Base-by-base conservation (phyloP, 2,113 vertebrate genomes). In the Plestiodon gilberti region DNA sequence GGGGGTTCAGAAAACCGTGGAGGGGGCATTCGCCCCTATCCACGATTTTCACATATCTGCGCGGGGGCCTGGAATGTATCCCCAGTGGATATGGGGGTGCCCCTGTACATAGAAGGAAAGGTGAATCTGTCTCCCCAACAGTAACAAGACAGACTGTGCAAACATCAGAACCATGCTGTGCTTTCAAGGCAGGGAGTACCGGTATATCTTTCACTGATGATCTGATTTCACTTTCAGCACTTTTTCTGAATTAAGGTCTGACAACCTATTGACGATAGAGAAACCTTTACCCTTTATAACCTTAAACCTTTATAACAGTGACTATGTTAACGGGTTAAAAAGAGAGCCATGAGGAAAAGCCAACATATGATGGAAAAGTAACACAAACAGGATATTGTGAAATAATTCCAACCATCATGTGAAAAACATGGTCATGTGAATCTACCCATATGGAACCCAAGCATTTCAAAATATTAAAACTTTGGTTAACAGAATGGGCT, bases 331-430 rank as follows among this genome's bases (percentile, higher is more conserved):
- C 33, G 28, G 9, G 25, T 2, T 69, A 15, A 57, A 59, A 82
- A 55, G 11, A 57, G 7, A 28, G 62, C 48, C 38, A 69, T n/a
- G 28, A 55, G 17, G n/a, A 35, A 59, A 33, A 23, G 3, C 55
- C 77, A 61, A 57, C 18, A 64, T 64, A 22, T 2, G 35, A 20
- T n/a, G 23, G 9, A 83, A 2, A 8, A 13, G 3, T 73, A 25
- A 43, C 52, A 35, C 55, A 20, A 28, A 38, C 22, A 71, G 8
- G 55, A 40, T 28, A 78, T 3, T 43, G 38, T 28, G 43, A 67
- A 65, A 25, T 82, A 52, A 90, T 78, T 38, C 80, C 67, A 67
- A 1, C 15, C 0, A 0, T 75, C 0, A 0, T 3, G 17, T 67
- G 43, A 69, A 55, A 78, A 57, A 20, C 6, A 43, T 65, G 38